These are phyloP conservation scores for Harmothoe impar DNA, from an alignment of 2,888 invertebrate species.

Conservation along the genomic window DNA sequence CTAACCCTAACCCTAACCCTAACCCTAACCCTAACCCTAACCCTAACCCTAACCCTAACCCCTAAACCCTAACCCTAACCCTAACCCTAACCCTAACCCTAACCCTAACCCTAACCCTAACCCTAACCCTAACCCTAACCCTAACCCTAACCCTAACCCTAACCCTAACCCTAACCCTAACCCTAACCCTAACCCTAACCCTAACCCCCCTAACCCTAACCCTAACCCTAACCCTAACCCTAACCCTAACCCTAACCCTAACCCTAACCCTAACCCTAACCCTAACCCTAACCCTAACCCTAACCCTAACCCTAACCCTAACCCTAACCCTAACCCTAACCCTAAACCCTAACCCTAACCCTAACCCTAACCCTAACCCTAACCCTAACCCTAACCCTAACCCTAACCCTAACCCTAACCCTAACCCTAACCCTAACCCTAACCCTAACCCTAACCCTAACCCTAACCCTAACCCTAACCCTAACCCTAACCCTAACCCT, in stretches of 20 bases:
- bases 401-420: slow-evolving; percentile 63
- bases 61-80: slow-evolving; percentile 65
- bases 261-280: slow-evolving; percentile 49
- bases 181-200: slow-evolving; percentile 67
- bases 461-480: slow-evolving; percentile 68
- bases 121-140: slow-evolving; percentile 68
- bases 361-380: slow-evolving; percentile 65
- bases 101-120: slow-evolving; percentile 63
- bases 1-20: slow-evolving; percentile 70
- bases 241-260: slow-evolving; percentile 66
- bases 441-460: slow-evolving; percentile 68
- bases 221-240: slow-evolving; percentile 68
- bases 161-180: slow-evolving; percentile 67
- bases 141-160: slow-evolving; percentile 65
- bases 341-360: slow-evolving; percentile 64
- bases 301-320: slow-evolving; percentile 56
- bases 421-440: slow-evolving; percentile 61
- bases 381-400: slow-evolving; percentile 62
- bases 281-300: slow-evolving; percentile 47
- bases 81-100: slow-evolving; percentile 63
- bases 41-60: slow-evolving; percentile 62
- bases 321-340: slow-evolving; percentile 67
- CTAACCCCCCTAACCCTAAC: slow-evolving; percentile 67
- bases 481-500: slow-evolving; percentile 69
- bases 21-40: slow-evolving; percentile 68